A percentile compares a stretch with the other conserved stretches of the same genome.
Evolutionary conservation across 2,113 vertebrate genomes (phyloP).

Genomic region (Colius striatus): DNA sequence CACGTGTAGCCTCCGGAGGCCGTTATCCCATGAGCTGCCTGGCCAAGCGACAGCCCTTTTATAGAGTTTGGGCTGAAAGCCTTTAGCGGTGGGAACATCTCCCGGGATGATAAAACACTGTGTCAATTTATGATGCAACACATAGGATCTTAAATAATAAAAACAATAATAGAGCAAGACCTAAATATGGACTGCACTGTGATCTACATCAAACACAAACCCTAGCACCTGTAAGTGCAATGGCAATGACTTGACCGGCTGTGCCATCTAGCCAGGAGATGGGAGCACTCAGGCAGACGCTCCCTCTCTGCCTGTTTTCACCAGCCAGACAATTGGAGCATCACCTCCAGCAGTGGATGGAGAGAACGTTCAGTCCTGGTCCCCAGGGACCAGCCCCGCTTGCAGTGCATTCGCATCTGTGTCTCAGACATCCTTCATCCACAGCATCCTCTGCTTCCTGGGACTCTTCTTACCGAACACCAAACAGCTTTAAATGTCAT

Average conservation of each 20-base stretch:
- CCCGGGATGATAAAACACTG: background rate
- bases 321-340: background rate
- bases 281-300: background rate
- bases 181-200: accelerated
- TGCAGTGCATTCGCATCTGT: background rate
- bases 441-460: background rate
- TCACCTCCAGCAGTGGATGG: background rate
- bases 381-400: background rate
- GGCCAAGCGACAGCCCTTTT: accelerated
- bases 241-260: background rate
- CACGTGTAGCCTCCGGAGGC: background rate
- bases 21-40: accelerated
- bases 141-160: slow-evolving; percentile 11
- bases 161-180: background rate
- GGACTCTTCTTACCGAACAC: background rate
- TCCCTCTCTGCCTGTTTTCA: background rate
- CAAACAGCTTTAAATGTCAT: background rate
- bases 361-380: background rate
- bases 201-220: background rate
- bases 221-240: background rate
- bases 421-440: background rate
- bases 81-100: background rate
- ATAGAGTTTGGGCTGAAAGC: background rate
- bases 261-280: background rate
- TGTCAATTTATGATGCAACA: background rate